Base-by-base conservation (phyloP, 1,140 invertebrate genomes). In the Euschistus heros region DNA sequence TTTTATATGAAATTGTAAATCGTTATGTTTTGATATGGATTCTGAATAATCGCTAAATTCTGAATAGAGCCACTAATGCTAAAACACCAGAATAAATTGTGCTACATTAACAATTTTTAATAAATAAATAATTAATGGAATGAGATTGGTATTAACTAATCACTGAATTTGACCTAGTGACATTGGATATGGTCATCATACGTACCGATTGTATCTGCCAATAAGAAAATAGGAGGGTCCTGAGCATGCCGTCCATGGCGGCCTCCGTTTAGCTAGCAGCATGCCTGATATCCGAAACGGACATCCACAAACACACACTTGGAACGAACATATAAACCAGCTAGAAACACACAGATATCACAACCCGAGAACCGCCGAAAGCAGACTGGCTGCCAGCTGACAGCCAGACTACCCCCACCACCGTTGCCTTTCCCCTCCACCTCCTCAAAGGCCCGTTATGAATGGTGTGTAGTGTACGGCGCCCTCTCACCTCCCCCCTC, bases 161-260 rank as follows among this genome's bases (percentile, higher is more conserved):
- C 6, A 37, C 8, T 10, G 1, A 1, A 13, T 37, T 37, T 37
- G 33, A 37, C 33, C 33, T 37, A 37, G 33, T 37, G 33, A 37
- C 33, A 37, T 10, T 37, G 33, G 10, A 13, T 30, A 17, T 13
- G n/a, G 46, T 20, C 14, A 63, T 46, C 42, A 64, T 63, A 67
- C 63, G 61, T 59, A 64, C 62, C 57, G 63, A 62, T 18, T 63
- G 54, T 18, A 68, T 22, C 27, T 68, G 67, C 63, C 63, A 68
- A 63, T 68, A 68, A 26, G 67, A 68, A 27, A 69, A 68, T 66
- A 74, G 71, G 22, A 74, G 68, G 65, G 74, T 70, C 66, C 72
- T 70, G 63, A 74, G 69, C 62, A 74, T 71, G 62, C 70, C 74
- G 70, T 74, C 74, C 73, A 74, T 74, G 61, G 66, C 71, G 67